These are phyloP conservation scores for Nothobranchius furzeri DNA, from an alignment of 2,113 vertebrate genomes.

Conservation along the genomic window DNA sequence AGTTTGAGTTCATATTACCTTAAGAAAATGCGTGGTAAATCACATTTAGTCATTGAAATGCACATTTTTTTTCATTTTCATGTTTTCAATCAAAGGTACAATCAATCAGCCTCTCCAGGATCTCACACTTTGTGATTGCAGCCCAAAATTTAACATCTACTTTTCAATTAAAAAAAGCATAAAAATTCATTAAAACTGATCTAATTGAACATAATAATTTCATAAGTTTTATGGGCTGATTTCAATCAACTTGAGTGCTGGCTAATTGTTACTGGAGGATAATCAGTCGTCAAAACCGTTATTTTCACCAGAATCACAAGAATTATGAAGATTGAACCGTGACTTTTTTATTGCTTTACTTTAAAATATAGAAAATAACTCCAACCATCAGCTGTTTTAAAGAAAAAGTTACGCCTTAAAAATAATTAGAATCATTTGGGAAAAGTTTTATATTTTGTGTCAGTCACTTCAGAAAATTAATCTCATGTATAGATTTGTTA, in stretches of 20 bases:
- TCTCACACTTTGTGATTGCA: constrained; percentile 1
- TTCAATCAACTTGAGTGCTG: neutral
- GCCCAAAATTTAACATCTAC: constrained; percentile 6
- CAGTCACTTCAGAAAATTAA: too few species aligned
- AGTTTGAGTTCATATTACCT: constrained; percentile 14
- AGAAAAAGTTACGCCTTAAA: too few species aligned
- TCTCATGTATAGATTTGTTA: too few species aligned
- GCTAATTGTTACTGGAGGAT: neutral
- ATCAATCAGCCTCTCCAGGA: constrained; percentile 8
- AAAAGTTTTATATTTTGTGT: too few species aligned
- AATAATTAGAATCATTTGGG: too few species aligned
- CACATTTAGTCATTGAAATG: neutral
- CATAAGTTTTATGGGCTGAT: neutral
- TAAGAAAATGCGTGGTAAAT: constrained; percentile 10
- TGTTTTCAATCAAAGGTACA: constrained; percentile 17
- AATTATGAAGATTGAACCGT: neutral
- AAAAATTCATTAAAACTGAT: neutral
- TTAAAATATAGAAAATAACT: neutral
- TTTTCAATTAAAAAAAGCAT: constrained; percentile 3
- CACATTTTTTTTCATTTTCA: constrained; percentile 6
- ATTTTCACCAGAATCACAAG: neutral
- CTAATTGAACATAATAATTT: neutral
- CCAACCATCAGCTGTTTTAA: too few species aligned
- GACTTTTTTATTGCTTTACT: neutral
- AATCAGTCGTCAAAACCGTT: neutral